Evolutionary conservation across 2,888 invertebrate species (phyloP), one percentile per base, ranked within the genome.

Genomic region (Eucera pruinosa): DNA sequence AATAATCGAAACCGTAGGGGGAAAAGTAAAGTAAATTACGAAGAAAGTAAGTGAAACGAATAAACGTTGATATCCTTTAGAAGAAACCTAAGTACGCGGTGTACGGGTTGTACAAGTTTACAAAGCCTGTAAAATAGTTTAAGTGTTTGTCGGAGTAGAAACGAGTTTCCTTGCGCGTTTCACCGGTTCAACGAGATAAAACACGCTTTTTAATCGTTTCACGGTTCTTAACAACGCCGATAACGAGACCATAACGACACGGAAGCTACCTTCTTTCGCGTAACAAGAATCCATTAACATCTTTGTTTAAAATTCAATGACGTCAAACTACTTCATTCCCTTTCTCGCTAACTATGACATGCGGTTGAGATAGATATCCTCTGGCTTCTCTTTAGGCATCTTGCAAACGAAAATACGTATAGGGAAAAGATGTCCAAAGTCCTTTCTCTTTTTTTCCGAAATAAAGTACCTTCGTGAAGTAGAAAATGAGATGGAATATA

Each of bases 281-380:
- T 86, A 87, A 87, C 76, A 86, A 85, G 86, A 79, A 83, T 83
- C 87, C 87, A 86, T 87, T 87, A 86, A 84, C 81, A 84, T 80
- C 85, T 78, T 83, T 81, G 82, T 85, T 83, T 85, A 88, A 87
- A 87, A 88, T 87, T 87, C 86, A 86, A 80, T 72, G 78, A 77
- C 78, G 76, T 73, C 70, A 68, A 74, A 81, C 78, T 66, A 39
- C 64, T 48, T 71, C 68, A 66, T 58, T 68, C 50, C 50, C 66
- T 47, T 57, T 54, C n/a, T 33, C 33, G 13, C 43, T 18, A 58
- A 47, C 27, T 58, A 47, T 54, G 45, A 25, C 33, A 25, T 9
- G 23, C 52, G 71, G 55, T 45, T 67, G 41, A 70, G 65, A 71
- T 64, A 36, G 33, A 7, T 7, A 52, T 23, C 52, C 48, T 30